Conservation (phyloP, 2,888 invertebrate genomes). For the Spialia ferax region DNA sequence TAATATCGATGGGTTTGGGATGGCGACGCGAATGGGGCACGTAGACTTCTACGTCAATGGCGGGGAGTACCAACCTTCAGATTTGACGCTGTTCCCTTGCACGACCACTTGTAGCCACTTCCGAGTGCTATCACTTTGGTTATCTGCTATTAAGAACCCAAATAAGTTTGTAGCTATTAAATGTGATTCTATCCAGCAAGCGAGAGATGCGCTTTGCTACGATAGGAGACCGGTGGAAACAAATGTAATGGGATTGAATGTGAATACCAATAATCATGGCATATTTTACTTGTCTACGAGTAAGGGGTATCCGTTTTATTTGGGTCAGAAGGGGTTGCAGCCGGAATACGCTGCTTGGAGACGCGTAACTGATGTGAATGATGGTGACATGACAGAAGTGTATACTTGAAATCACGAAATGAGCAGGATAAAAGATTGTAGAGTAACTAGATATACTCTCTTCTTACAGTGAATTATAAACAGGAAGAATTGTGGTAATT, state of each 20-base stretch:
- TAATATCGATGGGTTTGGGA: conserved; percentile 79
- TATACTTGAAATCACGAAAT: conserved; percentile 56
- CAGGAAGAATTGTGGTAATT: too few relatives aligned
- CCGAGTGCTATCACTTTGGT: conserved; percentile 67
- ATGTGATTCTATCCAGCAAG: conserved; percentile 71
- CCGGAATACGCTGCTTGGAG: conserved; percentile 69
- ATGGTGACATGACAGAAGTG: conserved; percentile 66
- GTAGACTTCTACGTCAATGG: conserved; percentile 79
- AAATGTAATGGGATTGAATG: conserved; percentile 63
- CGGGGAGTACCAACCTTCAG: conserved; percentile 77
- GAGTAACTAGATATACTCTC: too few relatives aligned
- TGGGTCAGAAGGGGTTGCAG: conserved; percentile 68
- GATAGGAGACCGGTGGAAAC: conserved; percentile 59
- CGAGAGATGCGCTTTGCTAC: conserved; percentile 69
- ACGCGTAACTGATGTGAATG: conserved; percentile 66
- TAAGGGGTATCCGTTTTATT: conserved; percentile 68
- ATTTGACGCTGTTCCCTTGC: conserved; percentile 68
- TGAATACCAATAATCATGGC: conserved; percentile 63
- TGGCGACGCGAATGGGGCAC: conserved; percentile 77
- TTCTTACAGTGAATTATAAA: too few relatives aligned
- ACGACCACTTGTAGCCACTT: conserved; percentile 77
- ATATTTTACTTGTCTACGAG: conserved; percentile 73
- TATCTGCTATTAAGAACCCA: conserved; percentile 67
- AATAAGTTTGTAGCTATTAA: conserved; percentile 69
- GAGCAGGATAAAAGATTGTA: background rate